These are phyloP conservation scores for Latheticus oryzae DNA, from an alignment of 2,888 invertebrate species.

Conservation along the genomic window DNA sequence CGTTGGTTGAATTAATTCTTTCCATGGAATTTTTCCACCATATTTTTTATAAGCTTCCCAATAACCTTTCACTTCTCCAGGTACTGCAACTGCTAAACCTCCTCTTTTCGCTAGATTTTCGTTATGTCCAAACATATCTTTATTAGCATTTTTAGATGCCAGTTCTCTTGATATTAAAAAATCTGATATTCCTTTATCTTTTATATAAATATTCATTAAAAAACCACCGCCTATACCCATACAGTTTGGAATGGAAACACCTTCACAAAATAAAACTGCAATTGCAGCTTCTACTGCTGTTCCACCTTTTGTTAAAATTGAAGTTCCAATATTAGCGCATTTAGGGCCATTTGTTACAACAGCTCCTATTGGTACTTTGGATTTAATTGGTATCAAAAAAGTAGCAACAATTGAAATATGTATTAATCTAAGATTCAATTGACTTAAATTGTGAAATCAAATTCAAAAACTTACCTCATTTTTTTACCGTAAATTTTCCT, in stretches of 20 bases:
- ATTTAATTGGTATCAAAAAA: too few relatives aligned
- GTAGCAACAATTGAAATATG: too few relatives aligned
- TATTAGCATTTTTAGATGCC: constrained; percentile 76
- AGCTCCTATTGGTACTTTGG: too few relatives aligned
- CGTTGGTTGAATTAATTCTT: constrained; percentile 80
- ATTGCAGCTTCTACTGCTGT: constrained; percentile 89
- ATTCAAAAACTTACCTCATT: too few relatives aligned
- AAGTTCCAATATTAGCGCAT: constrained; percentile 80
- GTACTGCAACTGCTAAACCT: constrained; percentile 84
- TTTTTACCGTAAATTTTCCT: too few relatives aligned
- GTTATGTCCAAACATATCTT: constrained; percentile 72
- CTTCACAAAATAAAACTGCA: constrained; percentile 87
- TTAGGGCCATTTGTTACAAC: constrained; percentile 80
- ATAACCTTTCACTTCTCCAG: constrained; percentile 89
- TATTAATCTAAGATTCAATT: too few relatives aligned
- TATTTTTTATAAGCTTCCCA: constrained; percentile 79
- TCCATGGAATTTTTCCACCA: constrained; percentile 81
- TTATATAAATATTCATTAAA: constrained; percentile 84
- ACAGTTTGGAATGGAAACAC: constrained; percentile 84
- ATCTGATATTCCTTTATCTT: constrained; percentile 69
- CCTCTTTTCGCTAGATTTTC: constrained; percentile 63
- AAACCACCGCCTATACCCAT: constrained; percentile 94
- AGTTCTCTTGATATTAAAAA: constrained; percentile 82
- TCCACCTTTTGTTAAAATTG: constrained; percentile 78
- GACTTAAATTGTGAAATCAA: too few relatives aligned